Evolutionary conservation across 37 sponge, comb jelly and placozoan genomes (phyloP), one percentile per base, ranked within the genome.

Genomic region (Diacarnus erythraeanus): DNA sequence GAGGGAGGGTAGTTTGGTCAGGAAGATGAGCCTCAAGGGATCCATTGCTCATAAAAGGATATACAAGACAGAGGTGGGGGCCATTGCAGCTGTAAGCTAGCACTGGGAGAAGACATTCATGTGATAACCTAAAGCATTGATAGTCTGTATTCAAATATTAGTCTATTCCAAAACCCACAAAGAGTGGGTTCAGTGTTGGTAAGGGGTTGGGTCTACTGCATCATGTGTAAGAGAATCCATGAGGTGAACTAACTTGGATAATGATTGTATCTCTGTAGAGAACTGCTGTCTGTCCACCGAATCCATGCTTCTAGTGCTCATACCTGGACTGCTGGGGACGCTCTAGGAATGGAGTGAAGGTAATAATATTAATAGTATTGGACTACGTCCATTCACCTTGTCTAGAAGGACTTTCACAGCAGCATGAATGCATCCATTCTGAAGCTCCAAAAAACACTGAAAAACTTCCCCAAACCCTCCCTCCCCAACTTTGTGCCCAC

Each of bases 391-490:
- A n/a, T 42, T 25, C 33, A 85, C 86, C 65, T 72, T 61, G 64
- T 84, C 81, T 25, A 29, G 64, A 39, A 97, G 80, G 3, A 81
- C 83, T 64, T 97, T 97, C 40, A 97, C 88, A 25, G 97, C 97
- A 3, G 89, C 85, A 18, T 76, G 72, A 15, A 79, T 83, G 20
- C 43, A 17, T 41, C 44, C 37, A 42, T 72, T 60, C 8, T 58
- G 38, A 5, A 57, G 29, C 29, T 35, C 0, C 35, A 77, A 41
- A 40, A 87, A 26, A n/a, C 94, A 87, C 61, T 83, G 41, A 59
- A 79, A 97, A 37, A 97, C 97, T 26, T 89, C 84, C 17, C 97
- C 97, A 79, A 91, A 97, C 18, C 95, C 95, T 17, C 97, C 97
- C 74, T 92, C 88, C 21, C 97, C 97, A 36, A 97, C 77, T 29